These are phyloP conservation scores for Tyria jacobaeae DNA, from an alignment of 2,888 invertebrate species.

Conservation along the genomic window DNA sequence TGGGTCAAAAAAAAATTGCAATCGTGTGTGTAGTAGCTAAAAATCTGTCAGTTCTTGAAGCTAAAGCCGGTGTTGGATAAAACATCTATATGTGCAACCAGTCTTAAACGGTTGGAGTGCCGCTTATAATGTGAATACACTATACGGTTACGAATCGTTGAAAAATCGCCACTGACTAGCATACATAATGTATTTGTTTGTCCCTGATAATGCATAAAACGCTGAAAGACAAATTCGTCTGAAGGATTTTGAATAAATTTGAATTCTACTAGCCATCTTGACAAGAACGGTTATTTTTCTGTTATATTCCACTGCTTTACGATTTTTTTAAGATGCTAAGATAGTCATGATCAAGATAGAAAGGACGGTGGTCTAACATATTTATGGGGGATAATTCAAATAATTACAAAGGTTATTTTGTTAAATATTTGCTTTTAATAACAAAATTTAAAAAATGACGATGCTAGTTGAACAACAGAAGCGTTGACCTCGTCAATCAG, in stretches of 20 bases:
- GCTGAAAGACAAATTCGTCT: constrained; percentile 43
- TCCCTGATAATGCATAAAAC: constrained; percentile 53
- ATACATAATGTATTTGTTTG: constrained; percentile 60
- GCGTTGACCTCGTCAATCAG: too few species aligned
- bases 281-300: constrained; percentile 13
- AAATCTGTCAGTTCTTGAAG: background rate
- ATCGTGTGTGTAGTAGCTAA: too few species aligned
- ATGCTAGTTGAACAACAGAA: too few species aligned
- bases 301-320: background rate
- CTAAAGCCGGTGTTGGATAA: background rate
- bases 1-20: too few species aligned
- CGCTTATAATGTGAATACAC: constrained; percentile 16
- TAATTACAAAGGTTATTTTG: too few species aligned
- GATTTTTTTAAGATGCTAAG: background rate
- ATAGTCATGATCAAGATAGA: background rate
- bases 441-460: too few species aligned
- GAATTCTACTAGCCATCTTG: constrained; percentile 19
- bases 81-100: background rate
- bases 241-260: constrained; percentile 31
- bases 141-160: constrained; percentile 27
- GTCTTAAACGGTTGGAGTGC: constrained; percentile 14
- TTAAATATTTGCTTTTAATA: too few species aligned
- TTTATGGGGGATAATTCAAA: too few species aligned
- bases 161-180: constrained; percentile 36
- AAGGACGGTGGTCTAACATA: background rate